Percentiles rank a stretch among this genome's conserved stretches.
These are phyloP conservation scores for Nomada hirtipes DNA, from an alignment of 2,888 invertebrate species.

Conservation along the genomic window DNA sequence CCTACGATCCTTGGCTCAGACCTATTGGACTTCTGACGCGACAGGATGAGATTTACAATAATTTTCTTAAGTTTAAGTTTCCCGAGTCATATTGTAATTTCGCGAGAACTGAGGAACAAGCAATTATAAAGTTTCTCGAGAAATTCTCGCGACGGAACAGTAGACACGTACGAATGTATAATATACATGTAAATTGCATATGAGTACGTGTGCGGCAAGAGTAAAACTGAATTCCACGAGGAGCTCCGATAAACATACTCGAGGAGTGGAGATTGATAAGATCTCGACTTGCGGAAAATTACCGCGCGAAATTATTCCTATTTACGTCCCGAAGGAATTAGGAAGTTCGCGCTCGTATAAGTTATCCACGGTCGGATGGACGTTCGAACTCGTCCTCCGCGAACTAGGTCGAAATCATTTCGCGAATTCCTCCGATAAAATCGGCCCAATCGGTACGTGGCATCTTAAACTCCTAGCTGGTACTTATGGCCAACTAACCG, in stretches of 20 bases:
- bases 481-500: conserved; percentile 5
- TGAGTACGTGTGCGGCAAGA: conserved; percentile 18
- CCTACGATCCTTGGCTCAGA: too few relatives aligned
- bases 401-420: conserved; percentile 45
- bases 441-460: conserved; percentile 6
- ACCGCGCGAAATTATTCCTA: conserved; percentile 42
- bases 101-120: too few relatives aligned
- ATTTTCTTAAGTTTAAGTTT: too few relatives aligned
- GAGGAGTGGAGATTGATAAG: conserved; percentile 12
- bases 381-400: conserved; percentile 32
- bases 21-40: too few relatives aligned
- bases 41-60: too few relatives aligned
- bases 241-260: not conserved
- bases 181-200: not conserved
- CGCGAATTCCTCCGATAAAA: conserved; percentile 15
- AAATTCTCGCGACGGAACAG: too few relatives aligned
- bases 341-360: conserved; percentile 36
- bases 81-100: too few relatives aligned
- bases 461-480: not conserved
- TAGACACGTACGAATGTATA: too few relatives aligned
- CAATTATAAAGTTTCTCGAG: too few relatives aligned
- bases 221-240: conserved; percentile 50
- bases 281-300: conserved; percentile 24
- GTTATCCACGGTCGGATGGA: conserved; percentile 51
- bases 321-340: conserved; percentile 39